Evolutionary conservation across 2,113 vertebrate genomes (phyloP).

Genomic region (Myrmophylax atrothorax): DNA sequence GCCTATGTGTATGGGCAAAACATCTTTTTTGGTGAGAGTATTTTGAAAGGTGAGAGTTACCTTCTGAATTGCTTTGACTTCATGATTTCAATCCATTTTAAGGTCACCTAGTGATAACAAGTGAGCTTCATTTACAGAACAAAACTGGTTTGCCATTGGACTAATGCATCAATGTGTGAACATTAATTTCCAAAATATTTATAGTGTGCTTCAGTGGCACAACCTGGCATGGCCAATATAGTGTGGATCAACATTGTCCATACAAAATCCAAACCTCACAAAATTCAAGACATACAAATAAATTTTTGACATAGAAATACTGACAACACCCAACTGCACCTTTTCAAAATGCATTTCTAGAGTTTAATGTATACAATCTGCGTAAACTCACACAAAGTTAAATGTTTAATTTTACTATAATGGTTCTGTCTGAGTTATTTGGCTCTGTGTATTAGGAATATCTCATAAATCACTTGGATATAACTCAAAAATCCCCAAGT

Average conservation of each 20-base stretch:
- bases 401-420: not conserved
- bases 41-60: constrained; percentile 5
- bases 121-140: not conserved
- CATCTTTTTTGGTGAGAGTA: not conserved
- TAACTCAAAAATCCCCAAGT: not conserved
- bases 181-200: not conserved
- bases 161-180: not conserved
- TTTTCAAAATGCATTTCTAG: not conserved
- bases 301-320: not conserved
- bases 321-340: not conserved
- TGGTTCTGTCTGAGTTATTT: not conserved
- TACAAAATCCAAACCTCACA: too few species aligned
- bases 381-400: not conserved
- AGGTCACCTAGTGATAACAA: not conserved
- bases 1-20: not conserved
- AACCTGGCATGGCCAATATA: not conserved
- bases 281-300: not conserved
- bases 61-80: not conserved
- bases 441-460: not conserved
- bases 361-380: not conserved
- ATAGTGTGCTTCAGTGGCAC: not conserved
- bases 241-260: not conserved
- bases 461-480: not conserved
- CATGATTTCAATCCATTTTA: not conserved
- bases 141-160: not conserved